Conservation (phyloP, 2,888 invertebrate genomes). For the Marronus borbonicus region DNA sequence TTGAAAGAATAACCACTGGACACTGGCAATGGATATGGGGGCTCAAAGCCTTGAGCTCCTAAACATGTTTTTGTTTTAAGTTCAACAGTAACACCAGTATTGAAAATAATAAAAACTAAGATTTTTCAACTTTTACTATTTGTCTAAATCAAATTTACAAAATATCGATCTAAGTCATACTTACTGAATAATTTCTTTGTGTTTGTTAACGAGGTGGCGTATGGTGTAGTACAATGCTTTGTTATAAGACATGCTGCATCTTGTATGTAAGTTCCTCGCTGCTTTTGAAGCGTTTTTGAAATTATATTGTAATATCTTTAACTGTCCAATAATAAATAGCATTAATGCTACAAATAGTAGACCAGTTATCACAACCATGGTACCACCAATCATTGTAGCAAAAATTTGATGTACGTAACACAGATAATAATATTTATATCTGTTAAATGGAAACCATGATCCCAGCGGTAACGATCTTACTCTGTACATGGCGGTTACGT, state of each 20-base stretch:
- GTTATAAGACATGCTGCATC: not conserved
- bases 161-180: not conserved
- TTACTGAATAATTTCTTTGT: slow-evolving; percentile 25
- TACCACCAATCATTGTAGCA: slow-evolving; percentile 51
- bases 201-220: not conserved
- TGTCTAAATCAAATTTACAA: too few species aligned
- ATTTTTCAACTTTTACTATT: too few species aligned
- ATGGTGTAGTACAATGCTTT: slow-evolving; percentile 4
- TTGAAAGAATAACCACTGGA: too few species aligned
- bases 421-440: slow-evolving; percentile 53
- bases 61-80: too few species aligned
- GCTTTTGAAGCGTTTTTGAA: slow-evolving; percentile 48
- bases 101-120: too few species aligned
- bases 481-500: slow-evolving; percentile 31
- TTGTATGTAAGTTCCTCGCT: slow-evolving; percentile 19
- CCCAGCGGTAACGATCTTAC: slow-evolving; percentile 55
- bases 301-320: slow-evolving; percentile 54
- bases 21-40: too few species aligned
- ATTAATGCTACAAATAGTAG: slow-evolving; percentile 56
- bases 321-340: slow-evolving; percentile 55
- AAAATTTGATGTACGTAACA: slow-evolving; percentile 51
- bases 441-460: slow-evolving; percentile 59
- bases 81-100: too few species aligned
- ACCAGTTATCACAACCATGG: slow-evolving; percentile 53
- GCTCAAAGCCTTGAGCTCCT: too few species aligned